Evolutionary conservation across 2,888 invertebrate genomes (phyloP).

Genomic region (Steinernema carpocapsae): DNA sequence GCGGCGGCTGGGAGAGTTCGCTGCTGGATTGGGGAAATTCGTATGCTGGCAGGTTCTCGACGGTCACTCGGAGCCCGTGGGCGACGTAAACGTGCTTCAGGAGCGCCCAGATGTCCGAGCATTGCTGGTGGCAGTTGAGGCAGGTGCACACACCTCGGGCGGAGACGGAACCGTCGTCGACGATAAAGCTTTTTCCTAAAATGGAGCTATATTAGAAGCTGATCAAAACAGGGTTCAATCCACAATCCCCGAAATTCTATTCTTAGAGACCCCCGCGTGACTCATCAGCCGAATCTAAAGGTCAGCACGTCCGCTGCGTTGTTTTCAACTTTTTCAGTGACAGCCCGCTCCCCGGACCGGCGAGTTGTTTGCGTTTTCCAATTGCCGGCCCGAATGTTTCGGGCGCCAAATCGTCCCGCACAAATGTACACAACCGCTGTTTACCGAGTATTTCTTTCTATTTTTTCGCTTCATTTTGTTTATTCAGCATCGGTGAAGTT

Average conservation of each 20-base stretch:
- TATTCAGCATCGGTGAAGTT: slow-evolving; percentile 19
- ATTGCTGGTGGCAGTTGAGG: slow-evolving; percentile 62
- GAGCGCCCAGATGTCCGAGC: slow-evolving; percentile 64
- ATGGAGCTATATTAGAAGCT: background rate
- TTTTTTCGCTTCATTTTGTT: slow-evolving; percentile 23
- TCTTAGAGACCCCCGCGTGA: slow-evolving; percentile 1
- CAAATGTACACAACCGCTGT: slow-evolving; percentile 27
- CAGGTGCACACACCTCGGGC: slow-evolving; percentile 54
- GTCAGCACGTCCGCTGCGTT: slow-evolving; percentile 19
- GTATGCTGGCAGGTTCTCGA: slow-evolving; percentile 53
- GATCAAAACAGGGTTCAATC: background rate
- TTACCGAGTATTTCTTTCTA: slow-evolving; percentile 34
- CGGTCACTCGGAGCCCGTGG: slow-evolving; percentile 63
- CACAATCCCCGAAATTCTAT: background rate
- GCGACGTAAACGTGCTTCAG: slow-evolving; percentile 62
- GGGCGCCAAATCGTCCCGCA: slow-evolving; percentile 22
- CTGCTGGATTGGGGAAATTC: slow-evolving; percentile 38
- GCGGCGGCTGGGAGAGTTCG: slow-evolving; percentile 42
- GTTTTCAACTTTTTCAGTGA: slow-evolving; percentile 27
- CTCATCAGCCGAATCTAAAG: background rate
- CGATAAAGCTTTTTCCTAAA: slow-evolving; percentile 32
- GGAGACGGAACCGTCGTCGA: slow-evolving; percentile 27
- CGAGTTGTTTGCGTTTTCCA: slow-evolving; percentile 25
- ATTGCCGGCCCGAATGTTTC: slow-evolving; percentile 18
- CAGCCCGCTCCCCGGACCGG: slow-evolving; percentile 11